phyloP scores from a whole-genome alignment of 2,113 vertebrate species.

The Xiphophorus maculatus region DNA sequence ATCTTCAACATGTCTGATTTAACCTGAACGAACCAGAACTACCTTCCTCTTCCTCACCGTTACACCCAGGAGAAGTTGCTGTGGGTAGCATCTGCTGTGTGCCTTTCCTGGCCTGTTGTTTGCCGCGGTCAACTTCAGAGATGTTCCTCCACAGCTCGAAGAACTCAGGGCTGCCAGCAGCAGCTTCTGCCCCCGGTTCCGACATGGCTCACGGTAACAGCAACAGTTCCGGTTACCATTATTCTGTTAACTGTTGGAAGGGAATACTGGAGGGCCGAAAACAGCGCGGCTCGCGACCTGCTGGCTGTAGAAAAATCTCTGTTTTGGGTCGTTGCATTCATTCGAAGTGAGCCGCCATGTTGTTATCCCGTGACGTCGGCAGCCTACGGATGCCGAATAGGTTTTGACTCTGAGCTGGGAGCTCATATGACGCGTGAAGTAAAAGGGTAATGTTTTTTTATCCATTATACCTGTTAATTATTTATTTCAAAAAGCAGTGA shows the following conservation, averaged over 20 bases:
- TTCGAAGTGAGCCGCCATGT: constrained; percentile 52
- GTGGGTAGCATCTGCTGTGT: constrained; percentile 27
- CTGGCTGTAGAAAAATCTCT: not conserved
- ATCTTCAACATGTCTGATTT: too few relatives aligned
- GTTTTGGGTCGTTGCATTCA: not conserved
- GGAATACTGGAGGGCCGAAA: not conserved
- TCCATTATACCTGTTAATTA: too few relatives aligned
- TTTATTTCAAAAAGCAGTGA: too few relatives aligned
- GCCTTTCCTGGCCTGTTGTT: constrained; percentile 14
- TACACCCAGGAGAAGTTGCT: not conserved
- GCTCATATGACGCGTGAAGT: too few relatives aligned
- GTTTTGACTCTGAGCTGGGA: not conserved
- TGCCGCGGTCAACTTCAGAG: constrained; percentile 20
- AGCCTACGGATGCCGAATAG: constrained; percentile 51
- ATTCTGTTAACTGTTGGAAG: not conserved
- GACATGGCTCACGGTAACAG: constrained; percentile 45
- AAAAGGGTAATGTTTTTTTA: too few relatives aligned
- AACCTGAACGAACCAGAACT: not conserved
- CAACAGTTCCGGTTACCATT: constrained; percentile 10
- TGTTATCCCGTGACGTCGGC: constrained; percentile 52
- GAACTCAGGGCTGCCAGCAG: constrained; percentile 11
- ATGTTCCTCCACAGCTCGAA: constrained; percentile 47
- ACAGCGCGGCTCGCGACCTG: not conserved
- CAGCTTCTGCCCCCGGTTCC: constrained; percentile 2
- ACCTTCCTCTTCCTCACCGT: constrained; percentile 54